phyloP scores from a whole-genome alignment of 1,140 invertebrate species.

The Acromyrmex echinatior region DNA sequence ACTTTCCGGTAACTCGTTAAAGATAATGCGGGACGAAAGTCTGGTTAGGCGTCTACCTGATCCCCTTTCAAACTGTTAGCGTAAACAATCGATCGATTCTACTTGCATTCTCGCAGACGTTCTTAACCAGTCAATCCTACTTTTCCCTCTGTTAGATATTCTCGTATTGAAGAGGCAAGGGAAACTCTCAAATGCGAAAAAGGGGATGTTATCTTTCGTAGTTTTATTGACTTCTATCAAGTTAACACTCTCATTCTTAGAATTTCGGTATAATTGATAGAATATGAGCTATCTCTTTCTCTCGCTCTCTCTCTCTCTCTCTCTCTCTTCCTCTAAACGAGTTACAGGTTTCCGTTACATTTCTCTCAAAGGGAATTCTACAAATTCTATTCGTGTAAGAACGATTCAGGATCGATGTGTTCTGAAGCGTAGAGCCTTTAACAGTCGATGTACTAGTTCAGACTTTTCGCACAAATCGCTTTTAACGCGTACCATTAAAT shows the following conservation, averaged over 20 bases:
- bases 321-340: background rate
- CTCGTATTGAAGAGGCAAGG: background rate
- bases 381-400: background rate
- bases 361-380: conserved; percentile 1
- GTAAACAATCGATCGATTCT: conserved; percentile 68
- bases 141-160: conserved; percentile 14
- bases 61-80: conserved; percentile 47
- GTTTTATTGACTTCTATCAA: conserved; percentile 6
- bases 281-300: background rate
- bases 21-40: conserved; percentile 65
- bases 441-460: conserved; percentile 38
- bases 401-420: background rate
- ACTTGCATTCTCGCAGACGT: conserved; percentile 21
- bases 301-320: no score
- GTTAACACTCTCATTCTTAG: background rate
- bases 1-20: conserved; percentile 73
- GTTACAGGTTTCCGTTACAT: conserved; percentile 8
- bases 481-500: conserved; percentile 48
- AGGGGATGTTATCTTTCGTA: background rate
- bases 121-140: conserved; percentile 20
- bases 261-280: background rate
- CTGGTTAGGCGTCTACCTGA: conserved; percentile 54
- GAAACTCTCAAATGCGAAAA: background rate
- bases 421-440: conserved; percentile 1
- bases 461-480: conserved; percentile 60